A percentile compares a stretch with the other conserved stretches of the same genome.
These are phyloP conservation scores for Pteromalus puparum DNA, from an alignment of 1,140 invertebrate genomes.

Conservation along the genomic window DNA sequence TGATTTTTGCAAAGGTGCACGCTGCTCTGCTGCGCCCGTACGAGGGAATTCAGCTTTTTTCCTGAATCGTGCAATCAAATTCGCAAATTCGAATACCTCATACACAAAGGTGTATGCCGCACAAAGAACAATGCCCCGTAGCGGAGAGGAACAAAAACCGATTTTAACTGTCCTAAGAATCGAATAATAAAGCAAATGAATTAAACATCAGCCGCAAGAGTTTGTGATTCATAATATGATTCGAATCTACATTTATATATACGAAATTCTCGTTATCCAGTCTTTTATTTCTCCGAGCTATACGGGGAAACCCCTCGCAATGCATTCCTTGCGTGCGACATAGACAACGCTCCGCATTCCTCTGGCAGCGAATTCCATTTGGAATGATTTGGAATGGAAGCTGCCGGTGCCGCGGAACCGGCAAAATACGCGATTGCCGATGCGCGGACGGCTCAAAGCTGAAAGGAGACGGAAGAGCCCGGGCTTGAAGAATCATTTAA, in stretches of 20 bases:
- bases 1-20: too few species aligned
- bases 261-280: conserved; percentile 16
- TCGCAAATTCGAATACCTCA: too few species aligned
- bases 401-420: background rate
- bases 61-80: too few species aligned
- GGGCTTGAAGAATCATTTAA: background rate
- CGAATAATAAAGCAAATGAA: background rate
- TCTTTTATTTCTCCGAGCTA: conserved; percentile 1
- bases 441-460: background rate
- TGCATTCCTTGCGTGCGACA: conserved; percentile 48
- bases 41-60: too few species aligned
- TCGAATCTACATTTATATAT: conserved; percentile 23
- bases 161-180: background rate
- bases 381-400: background rate
- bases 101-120: too few species aligned
- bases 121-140: background rate
- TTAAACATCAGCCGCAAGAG: background rate
- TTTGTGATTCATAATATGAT: conserved; percentile 28
- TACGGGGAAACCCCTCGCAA: conserved; percentile 18
- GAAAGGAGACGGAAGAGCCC: background rate
- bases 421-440: background rate
- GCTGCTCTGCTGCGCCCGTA: too few species aligned
- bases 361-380: conserved; percentile 18
- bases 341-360: conserved; percentile 21
- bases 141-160: background rate